These are phyloP conservation scores for Saccopteryx bilineata DNA, from an alignment of 2,113 vertebrate species.

Conservation along the genomic window DNA sequence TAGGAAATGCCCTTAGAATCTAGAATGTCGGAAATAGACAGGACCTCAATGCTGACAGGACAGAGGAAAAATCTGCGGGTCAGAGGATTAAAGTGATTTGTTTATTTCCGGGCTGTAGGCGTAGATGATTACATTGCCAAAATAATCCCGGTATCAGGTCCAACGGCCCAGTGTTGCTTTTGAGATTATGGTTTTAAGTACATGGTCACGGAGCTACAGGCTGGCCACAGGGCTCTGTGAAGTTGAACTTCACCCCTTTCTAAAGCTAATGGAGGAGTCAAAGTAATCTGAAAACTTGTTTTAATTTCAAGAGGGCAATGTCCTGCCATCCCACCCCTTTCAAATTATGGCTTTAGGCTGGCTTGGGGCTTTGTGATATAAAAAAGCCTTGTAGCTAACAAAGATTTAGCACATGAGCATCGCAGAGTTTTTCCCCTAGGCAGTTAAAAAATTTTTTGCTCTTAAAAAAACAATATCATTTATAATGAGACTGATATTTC, in stretches of 20 bases:
- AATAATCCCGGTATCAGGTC: not conserved
- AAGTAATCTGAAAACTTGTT: constrained; percentile 45
- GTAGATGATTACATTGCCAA: not conserved
- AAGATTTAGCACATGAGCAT: not conserved
- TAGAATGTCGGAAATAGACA: not conserved
- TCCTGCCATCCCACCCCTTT: not conserved
- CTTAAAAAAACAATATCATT: constrained; percentile 34
- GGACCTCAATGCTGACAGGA: not conserved
- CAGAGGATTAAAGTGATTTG: not conserved
- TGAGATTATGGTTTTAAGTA: constrained; percentile 33
- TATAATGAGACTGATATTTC: constrained; percentile 9
- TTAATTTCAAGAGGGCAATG: constrained; percentile 53
- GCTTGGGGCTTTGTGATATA: not conserved
- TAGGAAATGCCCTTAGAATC: not conserved
- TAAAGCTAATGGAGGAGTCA: constrained; percentile 33
- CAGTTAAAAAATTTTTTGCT: constrained; percentile 47
- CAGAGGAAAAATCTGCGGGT: not conserved
- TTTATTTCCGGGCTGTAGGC: not conserved
- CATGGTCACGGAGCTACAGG: not conserved
- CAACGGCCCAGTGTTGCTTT: not conserved
- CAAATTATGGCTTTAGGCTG: constrained; percentile 46
- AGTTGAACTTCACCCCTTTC: not conserved
- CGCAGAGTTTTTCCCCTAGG: not conserved
- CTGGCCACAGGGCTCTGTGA: not conserved
- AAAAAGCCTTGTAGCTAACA: not conserved